phyloP scores from a whole-genome alignment of 2,113 vertebrate genomes.

The Larimichthys crocea region DNA sequence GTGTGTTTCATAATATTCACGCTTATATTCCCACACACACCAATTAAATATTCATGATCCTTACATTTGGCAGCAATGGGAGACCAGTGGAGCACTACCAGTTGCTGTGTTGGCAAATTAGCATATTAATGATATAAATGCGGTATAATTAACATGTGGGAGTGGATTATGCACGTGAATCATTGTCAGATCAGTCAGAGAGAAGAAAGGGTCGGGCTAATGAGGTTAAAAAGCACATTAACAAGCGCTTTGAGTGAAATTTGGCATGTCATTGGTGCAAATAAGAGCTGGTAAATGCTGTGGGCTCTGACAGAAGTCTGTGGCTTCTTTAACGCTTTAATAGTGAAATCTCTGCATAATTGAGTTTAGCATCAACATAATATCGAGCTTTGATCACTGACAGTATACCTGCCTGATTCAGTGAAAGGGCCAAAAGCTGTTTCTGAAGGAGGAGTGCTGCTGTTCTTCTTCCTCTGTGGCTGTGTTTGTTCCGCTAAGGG shows the following conservation, averaged over 20 bases:
- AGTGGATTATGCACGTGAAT: conserved; percentile 70
- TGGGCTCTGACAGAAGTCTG: not conserved
- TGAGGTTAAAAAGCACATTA: conserved; percentile 73
- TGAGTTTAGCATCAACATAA: not conserved
- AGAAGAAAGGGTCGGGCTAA: conserved; percentile 66
- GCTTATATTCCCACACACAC: conserved; percentile 40
- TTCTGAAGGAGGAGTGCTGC: conserved; percentile 15
- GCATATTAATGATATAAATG: conserved; percentile 82
- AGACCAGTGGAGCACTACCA: conserved; percentile 52
- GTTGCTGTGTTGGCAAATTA: conserved; percentile 69
- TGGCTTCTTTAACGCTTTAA: not conserved
- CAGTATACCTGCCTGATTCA: conserved; percentile 1
- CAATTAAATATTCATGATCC: conserved; percentile 78
- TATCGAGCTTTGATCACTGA: conserved; percentile 30
- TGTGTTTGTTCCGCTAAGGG: conserved; percentile 58
- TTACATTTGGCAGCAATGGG: conserved; percentile 66
- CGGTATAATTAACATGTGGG: conserved; percentile 81
- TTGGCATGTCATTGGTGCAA: conserved; percentile 14
- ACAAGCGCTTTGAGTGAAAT: conserved; percentile 48
- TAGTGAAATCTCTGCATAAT: conserved; percentile 16
- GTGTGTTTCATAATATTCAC: conserved; percentile 26
- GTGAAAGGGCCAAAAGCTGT: conserved; percentile 1
- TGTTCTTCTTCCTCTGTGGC: conserved; percentile 7
- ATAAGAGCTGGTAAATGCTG: conserved; percentile 20
- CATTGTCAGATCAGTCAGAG: conserved; percentile 68